Evolutionary conservation across 2,113 vertebrate genomes (phyloP), one percentile per base, ranked within the genome.

Genomic region (Bubalus kerabau): DNA sequence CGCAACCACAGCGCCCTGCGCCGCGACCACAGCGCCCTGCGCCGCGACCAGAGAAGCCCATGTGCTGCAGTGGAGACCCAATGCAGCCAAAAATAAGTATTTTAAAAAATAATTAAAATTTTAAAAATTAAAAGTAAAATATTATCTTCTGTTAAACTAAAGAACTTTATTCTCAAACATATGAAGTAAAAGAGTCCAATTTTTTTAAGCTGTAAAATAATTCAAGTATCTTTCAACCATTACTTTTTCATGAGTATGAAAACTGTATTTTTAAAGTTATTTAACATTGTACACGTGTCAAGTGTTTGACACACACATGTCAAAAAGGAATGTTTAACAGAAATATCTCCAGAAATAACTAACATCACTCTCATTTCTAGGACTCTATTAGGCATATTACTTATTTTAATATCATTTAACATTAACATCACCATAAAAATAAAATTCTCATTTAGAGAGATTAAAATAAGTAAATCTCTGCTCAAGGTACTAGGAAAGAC

Each of bases 331-430:
- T 54, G 28, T 71, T 95, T 92, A 67, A 85, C 56, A 3, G 56
- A 95, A 91, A 16, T 62, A 56, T 83, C 36, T 67, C 46, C 91
- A 88, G 82, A 92, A 93, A 76, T 60, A 94, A 85, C 16, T 90
- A 81, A 4, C 26, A 90, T 67, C 54, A 94, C 7, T 94, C 89
- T 80, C 54, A 91, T 67, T 97, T 94, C 82, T 97, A 94, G 36
- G 40, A 84, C 64, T 56, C 28, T 43, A 83, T 57, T 74, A 90
- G 40, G 21, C 40, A 87, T 57, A 59, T 80, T 67, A 84, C 14
- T 83, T 82, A 54, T n/a, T 67, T 95, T 46, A 97, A 56, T 88
- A 48, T 91, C 19, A 84, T 46, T 91, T 86, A 84, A 84, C 85
- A 84, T 46, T 92, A 82, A 54, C 54, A 91, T 67, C 17, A 10